Evolutionary conservation across 2,113 vertebrate species (phyloP).

Genomic region (Ciconia boyciana): DNA sequence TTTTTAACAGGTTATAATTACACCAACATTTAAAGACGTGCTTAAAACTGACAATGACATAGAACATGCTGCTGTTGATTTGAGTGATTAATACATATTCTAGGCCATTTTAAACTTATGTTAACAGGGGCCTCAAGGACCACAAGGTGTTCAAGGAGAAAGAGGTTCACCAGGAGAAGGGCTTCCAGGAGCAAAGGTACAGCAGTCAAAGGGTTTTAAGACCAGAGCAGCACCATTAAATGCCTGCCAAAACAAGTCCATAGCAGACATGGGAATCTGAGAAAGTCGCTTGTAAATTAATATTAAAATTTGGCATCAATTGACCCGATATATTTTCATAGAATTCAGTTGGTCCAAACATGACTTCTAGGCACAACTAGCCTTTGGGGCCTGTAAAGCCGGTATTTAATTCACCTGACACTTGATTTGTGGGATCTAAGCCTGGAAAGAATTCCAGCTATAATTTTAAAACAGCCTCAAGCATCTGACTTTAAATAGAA

Average conservation of each 20-base stretch:
- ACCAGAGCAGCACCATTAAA: not conserved
- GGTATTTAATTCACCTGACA: not conserved
- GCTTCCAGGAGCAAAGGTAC: slow-evolving; percentile 88
- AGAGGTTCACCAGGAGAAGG: slow-evolving; percentile 86
- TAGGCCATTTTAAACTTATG: not conserved
- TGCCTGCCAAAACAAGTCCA: not conserved
- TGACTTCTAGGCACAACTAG: not conserved
- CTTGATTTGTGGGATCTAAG: not conserved
- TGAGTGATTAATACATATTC: not conserved
- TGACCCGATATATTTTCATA: not conserved
- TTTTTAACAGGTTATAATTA: slow-evolving; percentile 24
- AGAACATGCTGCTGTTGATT: not conserved
- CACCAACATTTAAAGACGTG: not conserved
- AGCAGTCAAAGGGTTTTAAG: not conserved
- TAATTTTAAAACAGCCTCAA: not conserved
- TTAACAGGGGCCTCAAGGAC: slow-evolving; percentile 87
- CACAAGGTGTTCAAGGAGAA: slow-evolving; percentile 85
- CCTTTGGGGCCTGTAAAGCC: not conserved
- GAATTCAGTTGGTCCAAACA: not conserved
- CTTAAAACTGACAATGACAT: not conserved
- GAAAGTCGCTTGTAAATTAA: not conserved
- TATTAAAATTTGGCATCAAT: not conserved
- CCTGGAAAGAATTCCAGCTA: not conserved
- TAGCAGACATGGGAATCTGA: not conserved
- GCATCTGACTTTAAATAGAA: not conserved